Base-by-base conservation (phyloP, 2,888 invertebrate species). In the Thereva nobilitata region DNA sequence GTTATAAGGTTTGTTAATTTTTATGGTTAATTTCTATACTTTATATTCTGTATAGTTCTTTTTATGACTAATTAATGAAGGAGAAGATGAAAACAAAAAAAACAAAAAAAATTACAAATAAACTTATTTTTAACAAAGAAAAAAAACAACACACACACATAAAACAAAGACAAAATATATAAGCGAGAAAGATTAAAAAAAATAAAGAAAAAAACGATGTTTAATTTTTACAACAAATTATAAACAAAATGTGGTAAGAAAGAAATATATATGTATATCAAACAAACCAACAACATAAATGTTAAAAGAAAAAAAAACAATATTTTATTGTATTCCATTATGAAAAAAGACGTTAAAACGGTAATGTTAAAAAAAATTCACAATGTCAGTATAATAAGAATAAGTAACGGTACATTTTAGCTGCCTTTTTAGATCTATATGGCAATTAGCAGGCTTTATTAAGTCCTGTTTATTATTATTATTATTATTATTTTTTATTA, bases 31-130 rank as follows among this genome's bases (percentile, higher is more conserved):
- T 23, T 50, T 50, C 50, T 61, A 49, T 61, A 50, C 61, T 61
- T 61, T 61, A 61, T 61, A 61, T 61, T 61, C 61, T 61, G 61
- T 61, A 61, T 61, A 61, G 61, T 61, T 61, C 61, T 61, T 61
- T 61, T 61, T 61, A 61, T 61, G 61, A 61, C 40, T 61, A 61
- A 59, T 50, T 50, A 49, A 23, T 23, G 35, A 61, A 5, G 37
- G 10, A 40, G 38, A 12, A 54, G 12, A 40, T 42, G 4, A 40
- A 40, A 55, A 42, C 10, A 53, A 55, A 42, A 8, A 42, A 42
- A 55, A 50, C 23, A 35, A 44, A 44, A 44, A n/a, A 44, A 44
- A 40, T 23, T 23, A 55, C 38, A 55, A 41, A 41, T 55, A 55
- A 41, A 41, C 38, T 12, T 12, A 47, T 12, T 1, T 8, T 5